A percentile compares a stretch with the other conserved stretches of the same genome.
Evolutionary conservation across 2,113 vertebrate genomes (phyloP).

Genomic region (Herpailurus yagouaroundi): DNA sequence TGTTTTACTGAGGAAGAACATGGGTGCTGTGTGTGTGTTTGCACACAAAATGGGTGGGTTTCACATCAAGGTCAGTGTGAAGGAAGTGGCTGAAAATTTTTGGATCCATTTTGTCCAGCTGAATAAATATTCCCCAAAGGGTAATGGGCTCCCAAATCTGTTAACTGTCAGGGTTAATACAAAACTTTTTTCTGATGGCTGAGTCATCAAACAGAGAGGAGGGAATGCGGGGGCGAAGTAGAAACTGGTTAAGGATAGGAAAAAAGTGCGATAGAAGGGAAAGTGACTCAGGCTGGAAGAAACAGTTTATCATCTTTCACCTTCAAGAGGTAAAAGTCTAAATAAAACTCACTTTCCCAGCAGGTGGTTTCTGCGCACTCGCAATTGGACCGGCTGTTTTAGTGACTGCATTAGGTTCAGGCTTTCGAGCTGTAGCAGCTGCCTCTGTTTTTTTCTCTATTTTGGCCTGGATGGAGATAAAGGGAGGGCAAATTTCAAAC

Average conservation of each 20-base stretch:
- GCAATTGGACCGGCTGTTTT: constrained; percentile 83
- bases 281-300: constrained; percentile 65
- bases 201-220: constrained; percentile 19
- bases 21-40: neutral
- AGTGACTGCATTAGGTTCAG: constrained; percentile 82
- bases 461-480: constrained; percentile 90
- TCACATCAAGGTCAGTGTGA: neutral
- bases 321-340: constrained; percentile 80
- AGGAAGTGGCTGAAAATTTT: neutral
- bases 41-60: neutral
- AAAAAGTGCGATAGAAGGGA: constrained; percentile 58
- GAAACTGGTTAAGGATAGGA: constrained; percentile 70
- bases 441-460: constrained; percentile 87
- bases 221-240: constrained; percentile 57
- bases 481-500: constrained; percentile 82
- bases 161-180: neutral
- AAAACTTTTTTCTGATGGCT: neutral
- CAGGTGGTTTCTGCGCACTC: constrained; percentile 84
- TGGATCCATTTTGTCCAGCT: neutral
- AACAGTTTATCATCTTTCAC: constrained; percentile 60
- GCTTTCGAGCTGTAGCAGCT: constrained; percentile 82
- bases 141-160: neutral
- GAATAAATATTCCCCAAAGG: neutral
- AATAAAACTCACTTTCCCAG: constrained; percentile 90
- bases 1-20: neutral